Base-by-base conservation (phyloP, 2,797 vertebrate species). In the Crenichthys baileyi region DNA sequence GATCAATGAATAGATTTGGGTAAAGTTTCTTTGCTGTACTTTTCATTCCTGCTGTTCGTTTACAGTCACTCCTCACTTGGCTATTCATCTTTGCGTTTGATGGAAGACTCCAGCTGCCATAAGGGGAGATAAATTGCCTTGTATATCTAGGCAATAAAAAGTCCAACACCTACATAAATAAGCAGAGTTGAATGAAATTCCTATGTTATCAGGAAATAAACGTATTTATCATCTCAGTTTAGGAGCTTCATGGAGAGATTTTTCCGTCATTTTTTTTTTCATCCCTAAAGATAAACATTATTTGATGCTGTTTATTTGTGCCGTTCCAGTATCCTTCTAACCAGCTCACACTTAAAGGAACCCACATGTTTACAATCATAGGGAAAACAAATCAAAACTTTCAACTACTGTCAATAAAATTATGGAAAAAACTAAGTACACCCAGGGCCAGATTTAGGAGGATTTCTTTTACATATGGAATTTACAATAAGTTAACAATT, bases 151-250 rank as follows among this genome's bases (percentile, higher is more conserved):
- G 79, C 79, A 71, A 82, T 93, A 83, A 91, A 89, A 71, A 83
- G 83, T 85, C 22, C 29, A 89, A 90, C 73, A 77, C 83, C 91
- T 82, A 70, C 84, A 90, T 91, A 89, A 93, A 93, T 91, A 88
- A 86, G 78, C 65, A 24, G 46, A 82, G 70, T n/a, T 31, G 41
- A 80, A 80, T 22, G 36, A 58, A 31, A 80, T 85, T 77, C 53
- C 72, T 46, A 77, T 78, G 76, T 81, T 80, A 90, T 91, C 76
- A 82, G 70, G 41, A 83, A 84, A 91, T 86, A 89, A 91, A 88
- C 77, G 84, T 84, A 88, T 91, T 89, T 76, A 88, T 92, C 80
- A 87, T 85, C 58, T 63, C 60, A 22, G 74, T 78, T 84, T 76
- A 85, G 81, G 46, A 50, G 36, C 75, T 85, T 79, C 41, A 81